phyloP scores from a whole-genome alignment of 92 coral and sea anemone species.

The Palythoa caribaeorum region DNA sequence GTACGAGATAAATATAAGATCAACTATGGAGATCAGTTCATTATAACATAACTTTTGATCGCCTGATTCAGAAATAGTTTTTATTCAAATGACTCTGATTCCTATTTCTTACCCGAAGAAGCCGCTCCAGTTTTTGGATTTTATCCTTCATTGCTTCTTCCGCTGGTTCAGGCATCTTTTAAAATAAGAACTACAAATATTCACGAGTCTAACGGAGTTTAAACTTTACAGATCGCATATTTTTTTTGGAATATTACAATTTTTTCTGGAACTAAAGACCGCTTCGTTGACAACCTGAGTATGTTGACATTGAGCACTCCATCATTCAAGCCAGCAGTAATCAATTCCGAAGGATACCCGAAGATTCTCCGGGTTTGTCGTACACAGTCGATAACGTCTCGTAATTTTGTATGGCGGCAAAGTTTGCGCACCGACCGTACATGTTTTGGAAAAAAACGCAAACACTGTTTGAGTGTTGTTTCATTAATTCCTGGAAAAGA shows the following conservation, averaged over 20 bases:
- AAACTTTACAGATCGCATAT: background rate
- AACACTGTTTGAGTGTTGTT: background rate
- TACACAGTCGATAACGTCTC: constrained; percentile 30
- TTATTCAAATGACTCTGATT: background rate
- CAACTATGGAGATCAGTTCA: background rate
- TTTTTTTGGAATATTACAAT: background rate
- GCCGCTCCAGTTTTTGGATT: constrained; percentile 92
- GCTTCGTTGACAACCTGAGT: constrained; percentile 81
- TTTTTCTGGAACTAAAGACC: constrained; percentile 22
- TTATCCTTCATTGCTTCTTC: constrained; percentile 84
- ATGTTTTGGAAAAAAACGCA: constrained; percentile 2
- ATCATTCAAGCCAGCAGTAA: constrained; percentile 71
- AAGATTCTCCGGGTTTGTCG: background rate
- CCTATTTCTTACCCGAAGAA: constrained; percentile 79
- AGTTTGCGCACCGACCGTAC: background rate
- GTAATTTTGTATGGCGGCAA: constrained; percentile 7
- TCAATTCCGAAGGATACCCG: background rate
- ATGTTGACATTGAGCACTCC: constrained; percentile 71
- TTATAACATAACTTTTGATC: background rate
- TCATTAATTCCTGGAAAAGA: background rate
- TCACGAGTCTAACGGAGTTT: background rate
- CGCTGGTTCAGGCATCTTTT: constrained; percentile 87
- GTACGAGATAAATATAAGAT: constrained; percentile 9
- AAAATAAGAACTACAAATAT: background rate
- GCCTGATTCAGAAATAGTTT: background rate